Base-by-base conservation (phyloP, 2,797 vertebrate species). In the Orientallactaga sibirica region DNA sequence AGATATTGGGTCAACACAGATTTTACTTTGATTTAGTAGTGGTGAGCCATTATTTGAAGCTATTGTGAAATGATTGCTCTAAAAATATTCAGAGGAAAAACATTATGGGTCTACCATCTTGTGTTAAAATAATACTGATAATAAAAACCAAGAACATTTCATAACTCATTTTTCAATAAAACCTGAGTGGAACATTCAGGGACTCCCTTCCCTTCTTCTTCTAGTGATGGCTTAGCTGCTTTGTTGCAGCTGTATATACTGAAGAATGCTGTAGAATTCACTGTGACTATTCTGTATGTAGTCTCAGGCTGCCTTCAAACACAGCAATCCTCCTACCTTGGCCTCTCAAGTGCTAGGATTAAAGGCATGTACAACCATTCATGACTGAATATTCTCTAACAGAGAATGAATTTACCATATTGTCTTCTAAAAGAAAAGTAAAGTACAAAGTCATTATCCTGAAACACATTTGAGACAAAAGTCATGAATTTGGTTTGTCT, bases 21-120 rank as follows among this genome's bases (percentile, higher is more conserved):
- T 81, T 71, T 79, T 22, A 5, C 43, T 84, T 43, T 85, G 43
- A 18, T 81, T 90, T 70, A n/a, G 18, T 33, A 88, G 74, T 41
- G 4, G 22, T 76, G 1, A 58, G 55, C 74, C 73, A 67, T 78
- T 91, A 94, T 74, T 86, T 93, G 9, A 16, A 90, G 25, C 22
- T 89, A 48, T 16, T 19, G 58, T 82, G 43, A 79, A 89, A 92
- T 19, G 20, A 88, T 62, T 86, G 27, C 10, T 14, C 88, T 92
- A 7, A 92, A 88, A 95, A 93, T 91, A 74, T 55, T 25, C 22
- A 88, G 27, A 77, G 41, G 20, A 83, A 88, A 94, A 88, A 18
- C 14, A 29, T 55, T 73, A 43, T n/a, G n/a, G 15, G 12, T 48
- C 33, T 68, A n/a, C 4, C 4, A 22, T 24, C n/a, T 89, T 22